Evolutionary conservation across 1,140 invertebrate genomes (phyloP).

Genomic region (Papilio helenus): DNA sequence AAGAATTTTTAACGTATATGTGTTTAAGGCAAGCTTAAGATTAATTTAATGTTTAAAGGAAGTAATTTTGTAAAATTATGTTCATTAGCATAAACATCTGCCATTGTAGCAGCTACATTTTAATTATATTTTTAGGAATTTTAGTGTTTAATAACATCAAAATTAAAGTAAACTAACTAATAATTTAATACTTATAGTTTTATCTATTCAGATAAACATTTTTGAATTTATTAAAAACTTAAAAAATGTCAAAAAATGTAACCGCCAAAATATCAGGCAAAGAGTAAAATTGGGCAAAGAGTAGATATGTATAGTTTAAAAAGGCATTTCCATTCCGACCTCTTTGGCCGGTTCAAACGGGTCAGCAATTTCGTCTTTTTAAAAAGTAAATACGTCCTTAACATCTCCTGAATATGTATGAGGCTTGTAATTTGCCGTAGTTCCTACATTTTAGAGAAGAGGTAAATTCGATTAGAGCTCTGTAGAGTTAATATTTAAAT

Average conservation of each 20-base stretch:
- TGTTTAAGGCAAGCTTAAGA: background rate
- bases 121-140: too few species aligned
- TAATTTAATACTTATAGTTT: too few species aligned
- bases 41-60: background rate
- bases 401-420: conserved; percentile 32
- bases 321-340: conserved; percentile 6
- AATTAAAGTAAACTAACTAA: too few species aligned
- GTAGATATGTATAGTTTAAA: background rate
- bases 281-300: too few species aligned
- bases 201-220: too few species aligned
- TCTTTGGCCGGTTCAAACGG: background rate
- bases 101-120: too few species aligned
- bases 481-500: background rate
- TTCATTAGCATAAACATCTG: too few species aligned
- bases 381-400: conserved; percentile 37
- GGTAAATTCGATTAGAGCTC: conserved; percentile 18
- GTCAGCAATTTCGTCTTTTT: conserved; percentile 31
- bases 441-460: background rate
- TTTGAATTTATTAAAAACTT: too few species aligned
- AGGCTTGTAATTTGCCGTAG: conserved; percentile 31
- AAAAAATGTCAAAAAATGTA: too few species aligned
- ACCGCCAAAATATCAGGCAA: too few species aligned
- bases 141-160: too few species aligned
- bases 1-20: background rate
- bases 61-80: too few species aligned